Evolutionary conservation across 2,113 vertebrate genomes (phyloP).

Genomic region (Pomatostomus ruficeps): DNA sequence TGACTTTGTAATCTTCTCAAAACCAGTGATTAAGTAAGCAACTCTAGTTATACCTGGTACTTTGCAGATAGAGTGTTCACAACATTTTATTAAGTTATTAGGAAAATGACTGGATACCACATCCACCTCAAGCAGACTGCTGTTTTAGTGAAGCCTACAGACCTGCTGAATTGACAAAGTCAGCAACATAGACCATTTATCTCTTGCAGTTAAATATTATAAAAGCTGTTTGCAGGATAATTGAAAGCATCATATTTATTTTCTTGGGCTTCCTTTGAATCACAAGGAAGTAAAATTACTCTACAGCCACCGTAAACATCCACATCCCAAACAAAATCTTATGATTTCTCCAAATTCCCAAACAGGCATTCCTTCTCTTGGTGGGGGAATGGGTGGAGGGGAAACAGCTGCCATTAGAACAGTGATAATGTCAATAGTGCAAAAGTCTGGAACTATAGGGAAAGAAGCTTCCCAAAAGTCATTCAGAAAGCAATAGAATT

Average conservation of each 20-base stretch:
- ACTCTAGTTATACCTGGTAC: not conserved
- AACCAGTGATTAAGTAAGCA: not conserved
- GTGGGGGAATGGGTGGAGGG: rapidly evolving
- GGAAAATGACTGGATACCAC: not conserved
- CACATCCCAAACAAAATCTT: not conserved
- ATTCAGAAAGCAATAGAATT: not conserved
- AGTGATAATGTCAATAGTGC: not conserved
- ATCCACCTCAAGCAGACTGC: not conserved
- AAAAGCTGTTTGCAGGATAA: not conserved
- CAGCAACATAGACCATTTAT: not conserved
- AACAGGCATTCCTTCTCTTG: not conserved
- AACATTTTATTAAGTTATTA: not conserved
- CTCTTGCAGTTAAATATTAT: not conserved
- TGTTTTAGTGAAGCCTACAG: not conserved
- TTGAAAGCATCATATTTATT: not conserved
- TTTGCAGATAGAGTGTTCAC: not conserved
- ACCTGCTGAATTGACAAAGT: not conserved
- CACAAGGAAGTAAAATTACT: not conserved
- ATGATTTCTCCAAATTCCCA: not conserved
- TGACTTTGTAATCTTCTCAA: not conserved
- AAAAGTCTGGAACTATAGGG: not conserved
- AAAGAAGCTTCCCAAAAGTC: not conserved
- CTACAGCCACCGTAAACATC: not conserved
- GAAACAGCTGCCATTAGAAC: not conserved
- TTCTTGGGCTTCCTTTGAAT: not conserved